Conservation (phyloP, 2,113 vertebrate genomes). For the Microtus montanus region DNA sequence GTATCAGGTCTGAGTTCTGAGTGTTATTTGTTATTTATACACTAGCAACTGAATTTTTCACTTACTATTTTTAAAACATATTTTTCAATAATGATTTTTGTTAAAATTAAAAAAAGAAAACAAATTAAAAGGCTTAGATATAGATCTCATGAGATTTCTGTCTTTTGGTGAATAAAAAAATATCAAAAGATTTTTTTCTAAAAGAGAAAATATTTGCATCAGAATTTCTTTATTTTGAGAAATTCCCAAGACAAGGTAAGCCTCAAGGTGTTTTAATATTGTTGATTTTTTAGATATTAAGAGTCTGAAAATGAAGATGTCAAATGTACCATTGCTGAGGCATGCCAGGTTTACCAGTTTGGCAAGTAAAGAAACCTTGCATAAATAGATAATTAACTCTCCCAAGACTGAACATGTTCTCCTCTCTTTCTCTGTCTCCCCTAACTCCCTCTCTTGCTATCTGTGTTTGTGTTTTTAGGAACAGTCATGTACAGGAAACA, state of each 20-base stretch:
- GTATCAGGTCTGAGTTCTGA: background rate
- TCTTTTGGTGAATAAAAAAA: background rate
- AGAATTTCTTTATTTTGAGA: conserved; percentile 17
- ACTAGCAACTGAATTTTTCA: background rate
- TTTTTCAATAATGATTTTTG: background rate
- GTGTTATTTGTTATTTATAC: background rate
- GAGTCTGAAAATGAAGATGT: background rate
- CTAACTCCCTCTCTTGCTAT: background rate
- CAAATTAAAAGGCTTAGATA: background rate
- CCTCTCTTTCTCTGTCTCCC: too few species aligned
- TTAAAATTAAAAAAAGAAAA: background rate
- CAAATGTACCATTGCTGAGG: background rate
- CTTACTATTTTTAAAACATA: background rate
- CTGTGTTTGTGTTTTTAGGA: background rate
- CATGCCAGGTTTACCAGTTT: background rate
- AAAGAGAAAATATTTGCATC: background rate
- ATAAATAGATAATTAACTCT: background rate
- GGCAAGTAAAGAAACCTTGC: background rate
- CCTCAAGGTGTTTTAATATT: background rate
- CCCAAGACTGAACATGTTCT: too few species aligned
- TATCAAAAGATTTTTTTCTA: background rate
- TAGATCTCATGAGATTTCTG: background rate
- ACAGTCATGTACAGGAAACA: background rate
- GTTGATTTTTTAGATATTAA: background rate
- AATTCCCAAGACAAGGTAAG: background rate